Percentiles rank a stretch among this genome's conserved stretches.
Conservation (phyloP, 2,797 vertebrate species). For the Bucorvus abyssinicus region DNA sequence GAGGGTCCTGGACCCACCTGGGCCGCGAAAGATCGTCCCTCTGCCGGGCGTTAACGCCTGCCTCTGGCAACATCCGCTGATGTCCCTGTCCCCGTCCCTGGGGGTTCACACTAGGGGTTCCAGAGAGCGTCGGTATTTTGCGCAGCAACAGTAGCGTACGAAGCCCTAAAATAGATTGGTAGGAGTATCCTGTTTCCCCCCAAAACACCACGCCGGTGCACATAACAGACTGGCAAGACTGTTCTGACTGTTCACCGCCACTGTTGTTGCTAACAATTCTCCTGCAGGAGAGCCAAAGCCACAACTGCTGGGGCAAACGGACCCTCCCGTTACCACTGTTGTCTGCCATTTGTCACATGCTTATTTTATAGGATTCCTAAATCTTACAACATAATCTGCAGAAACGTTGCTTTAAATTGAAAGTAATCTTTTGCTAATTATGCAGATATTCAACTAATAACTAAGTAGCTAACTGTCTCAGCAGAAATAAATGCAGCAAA, state of each 20-base stretch:
- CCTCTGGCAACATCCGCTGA: no score
- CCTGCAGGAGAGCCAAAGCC: background rate
- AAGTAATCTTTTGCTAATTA: background rate
- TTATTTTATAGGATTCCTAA: no score
- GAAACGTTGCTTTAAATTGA: no score
- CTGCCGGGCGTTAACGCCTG: no score
- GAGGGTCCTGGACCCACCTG: background rate
- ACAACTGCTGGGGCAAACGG: background rate
- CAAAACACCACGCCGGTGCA: fast-evolving
- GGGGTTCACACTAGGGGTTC: no score
- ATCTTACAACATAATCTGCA: fast-evolving
- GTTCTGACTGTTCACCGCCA: background rate
- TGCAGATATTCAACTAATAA: background rate
- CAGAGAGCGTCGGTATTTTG: no score
- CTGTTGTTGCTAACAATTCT: fast-evolving
- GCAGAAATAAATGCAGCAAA: background rate
- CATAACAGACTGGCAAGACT: background rate
- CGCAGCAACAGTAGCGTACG: no score
- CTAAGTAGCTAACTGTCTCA: background rate
- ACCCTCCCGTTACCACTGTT: fast-evolving
- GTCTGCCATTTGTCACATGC: background rate
- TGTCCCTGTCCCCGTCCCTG: no score
- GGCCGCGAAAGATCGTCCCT: background rate
- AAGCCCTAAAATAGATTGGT: no score
- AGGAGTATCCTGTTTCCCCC: background rate